phyloP scores from a whole-genome alignment of 2,797 vertebrate genomes.

The Pseudochromis fuscus region DNA sequence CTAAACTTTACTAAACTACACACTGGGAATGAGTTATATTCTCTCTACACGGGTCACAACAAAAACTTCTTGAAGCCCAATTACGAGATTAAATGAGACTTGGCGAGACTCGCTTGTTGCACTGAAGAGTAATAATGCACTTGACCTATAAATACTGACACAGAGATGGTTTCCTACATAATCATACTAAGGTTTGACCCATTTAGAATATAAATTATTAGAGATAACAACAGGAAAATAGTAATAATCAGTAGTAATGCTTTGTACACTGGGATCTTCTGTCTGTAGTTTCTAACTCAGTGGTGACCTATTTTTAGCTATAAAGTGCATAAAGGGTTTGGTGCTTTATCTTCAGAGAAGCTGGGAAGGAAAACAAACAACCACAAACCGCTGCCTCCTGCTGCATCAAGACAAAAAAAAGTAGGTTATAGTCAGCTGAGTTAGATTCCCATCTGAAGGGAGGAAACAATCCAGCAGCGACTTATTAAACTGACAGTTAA shows the following conservation, averaged over 20 bases:
- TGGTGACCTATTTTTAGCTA: constrained; percentile 9
- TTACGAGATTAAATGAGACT: neutral
- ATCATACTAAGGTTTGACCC: neutral
- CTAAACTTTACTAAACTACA: neutral
- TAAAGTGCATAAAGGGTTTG: neutral
- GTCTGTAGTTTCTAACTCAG: neutral
- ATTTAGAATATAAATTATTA: neutral
- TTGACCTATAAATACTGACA: neutral
- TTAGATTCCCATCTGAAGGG: neutral
- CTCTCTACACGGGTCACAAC: too few relatives aligned
- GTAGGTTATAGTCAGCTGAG: neutral
- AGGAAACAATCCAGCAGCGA: neutral
- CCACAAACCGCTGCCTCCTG: constrained; percentile 1
- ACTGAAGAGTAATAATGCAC: neutral
- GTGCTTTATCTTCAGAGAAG: neutral
- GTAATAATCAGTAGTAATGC: neutral
- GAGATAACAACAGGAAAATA: neutral
- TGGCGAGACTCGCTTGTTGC: neutral
- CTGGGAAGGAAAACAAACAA: neutral
- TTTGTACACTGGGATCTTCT: neutral
- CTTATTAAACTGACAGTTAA: neutral
- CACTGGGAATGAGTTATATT: neutral
- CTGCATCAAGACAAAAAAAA: neutral
- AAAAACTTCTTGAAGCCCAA: neutral
- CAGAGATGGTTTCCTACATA: neutral